Base-by-base conservation (phyloP, 2,113 vertebrate species). In the Thamnaconus septentrionalis region DNA sequence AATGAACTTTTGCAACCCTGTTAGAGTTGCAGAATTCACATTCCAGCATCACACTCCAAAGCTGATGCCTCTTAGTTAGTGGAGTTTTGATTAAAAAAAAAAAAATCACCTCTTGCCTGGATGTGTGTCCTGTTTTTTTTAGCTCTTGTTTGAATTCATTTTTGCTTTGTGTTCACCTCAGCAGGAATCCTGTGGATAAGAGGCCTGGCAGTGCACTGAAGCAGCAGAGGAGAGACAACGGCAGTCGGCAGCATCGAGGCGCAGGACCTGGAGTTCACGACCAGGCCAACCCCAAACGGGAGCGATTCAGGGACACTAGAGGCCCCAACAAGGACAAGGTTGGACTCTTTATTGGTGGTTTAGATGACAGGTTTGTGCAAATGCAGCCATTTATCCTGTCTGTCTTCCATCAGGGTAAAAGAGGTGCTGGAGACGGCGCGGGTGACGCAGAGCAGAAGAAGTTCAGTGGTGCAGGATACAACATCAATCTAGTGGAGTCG, bases 381-480 rank as follows among this genome's bases (percentile, higher is more conserved):
- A 31, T 31, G 1, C 18, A 50, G n/a, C n/a, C 9, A 50, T n/a
- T 11, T 3, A 66, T 7, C n/a, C 18, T 53, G 51, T 61, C 53
- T 12, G 12, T 50, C 10, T 11, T 50, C 48, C 42, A 56, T 42
- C 68, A 96, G 95, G 92, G 89, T 81, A 96, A 94, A 80, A 97
- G 94, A 84, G 91, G 83, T 59, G 41, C 53, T 11, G 93, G 91
- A 64, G 95, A 97, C 39, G 18, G 18, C 18, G 63, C 71, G 61
- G 91, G 79, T n/a, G 95, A 95, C 55, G 87, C 73, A 18, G 97
- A 98, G 73, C 85, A 95, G 61, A 94, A 91, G 82, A 97, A 92
- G 86, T 99, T 98, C 91, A 96, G 96, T 80, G 92, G 94, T 59
- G 87, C 87, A 0, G 95, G 96, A 64, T 94, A 97, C 6, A 95